Percentiles rank a stretch among this genome's conserved stretches.
Evolutionary conservation across 2,113 vertebrate species (phyloP).

Genomic region (Thalassarche chlororhynchos): DNA sequence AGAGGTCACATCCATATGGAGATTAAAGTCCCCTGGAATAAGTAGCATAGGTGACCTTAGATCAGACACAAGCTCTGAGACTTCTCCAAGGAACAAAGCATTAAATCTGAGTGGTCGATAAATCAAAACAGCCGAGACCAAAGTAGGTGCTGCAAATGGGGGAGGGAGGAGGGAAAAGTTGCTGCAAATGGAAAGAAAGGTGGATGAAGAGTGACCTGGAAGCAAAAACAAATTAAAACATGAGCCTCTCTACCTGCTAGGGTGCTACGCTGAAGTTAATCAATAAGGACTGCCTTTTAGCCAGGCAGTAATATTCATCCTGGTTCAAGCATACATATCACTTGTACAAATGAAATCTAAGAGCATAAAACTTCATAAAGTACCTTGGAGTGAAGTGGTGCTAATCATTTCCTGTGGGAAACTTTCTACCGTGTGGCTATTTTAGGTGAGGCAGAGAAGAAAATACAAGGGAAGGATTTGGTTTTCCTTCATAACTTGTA

Average conservation of each 20-base stretch:
- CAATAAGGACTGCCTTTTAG: background rate
- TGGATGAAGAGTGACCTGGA: background rate
- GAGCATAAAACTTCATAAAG: background rate
- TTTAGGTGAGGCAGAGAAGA: background rate
- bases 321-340: background rate
- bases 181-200: background rate
- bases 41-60: conserved; percentile 62
- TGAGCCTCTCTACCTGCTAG: background rate
- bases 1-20: conserved; percentile 64
- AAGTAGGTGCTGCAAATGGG: background rate
- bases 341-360: background rate
- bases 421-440: background rate
- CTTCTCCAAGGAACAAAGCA: background rate
- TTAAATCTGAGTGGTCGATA: conserved; percentile 31
- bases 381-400: background rate
- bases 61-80: conserved; percentile 42
- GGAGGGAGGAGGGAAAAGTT: background rate
- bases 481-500: conserved; percentile 31
- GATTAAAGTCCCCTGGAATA: conserved; percentile 61
- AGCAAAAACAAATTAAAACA: conserved; percentile 6
- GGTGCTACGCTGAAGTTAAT: background rate
- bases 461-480: background rate
- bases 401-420: background rate
- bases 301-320: background rate
- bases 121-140: conserved; percentile 61